Base-by-base conservation (phyloP, 2,113 vertebrate species). In the Zosterops borbonicus region DNA sequence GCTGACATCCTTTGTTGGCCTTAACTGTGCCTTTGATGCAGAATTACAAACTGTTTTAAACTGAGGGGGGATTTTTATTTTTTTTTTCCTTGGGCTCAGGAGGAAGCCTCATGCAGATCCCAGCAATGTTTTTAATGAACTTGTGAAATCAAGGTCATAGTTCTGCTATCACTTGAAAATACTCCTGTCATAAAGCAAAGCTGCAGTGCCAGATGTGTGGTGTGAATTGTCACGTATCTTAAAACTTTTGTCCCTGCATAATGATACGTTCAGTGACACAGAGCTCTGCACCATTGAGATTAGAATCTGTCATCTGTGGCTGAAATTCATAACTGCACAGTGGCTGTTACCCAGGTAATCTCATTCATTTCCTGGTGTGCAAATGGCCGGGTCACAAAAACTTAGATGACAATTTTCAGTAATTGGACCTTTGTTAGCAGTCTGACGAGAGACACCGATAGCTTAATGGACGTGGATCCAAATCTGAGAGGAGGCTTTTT, bases 281-380 rank as follows among this genome's bases (percentile, higher is more conserved):
- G 56, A 92, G 78, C 93, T 93, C 82, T 83, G 92, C 84, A 79
- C 83, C 76, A 25, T 1, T 50, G 94, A 92, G 89, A 94, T 92
- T 94, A 94, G 90, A 93, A 92, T 94, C 79, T 96, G 92, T 91
- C 95, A 83, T 78, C 88, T 73, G 92, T 95, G 86, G 87, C 94
- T 94, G 82, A 80, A 96, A 96, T 91, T 65, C 78, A 63, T 91
- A 76, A 67, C 56, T 24, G 21, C 18, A 6, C 19, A 23, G 63
- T 29, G 77, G 33, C 60, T 87, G 76, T 91, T 86, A 55, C 75
- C 9, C 56, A 79, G 67, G 47, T 68, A 77, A 91, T 92, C 92
- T 84, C 82, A 33, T 67, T 76, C 75, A 33, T 44, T 94, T 92
- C 88, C 49, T 68, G 35, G 73, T 75, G 63, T 63, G 64, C 50